Conservation (phyloP, 2,888 invertebrate species). For the Drosophila phalerata region DNA sequence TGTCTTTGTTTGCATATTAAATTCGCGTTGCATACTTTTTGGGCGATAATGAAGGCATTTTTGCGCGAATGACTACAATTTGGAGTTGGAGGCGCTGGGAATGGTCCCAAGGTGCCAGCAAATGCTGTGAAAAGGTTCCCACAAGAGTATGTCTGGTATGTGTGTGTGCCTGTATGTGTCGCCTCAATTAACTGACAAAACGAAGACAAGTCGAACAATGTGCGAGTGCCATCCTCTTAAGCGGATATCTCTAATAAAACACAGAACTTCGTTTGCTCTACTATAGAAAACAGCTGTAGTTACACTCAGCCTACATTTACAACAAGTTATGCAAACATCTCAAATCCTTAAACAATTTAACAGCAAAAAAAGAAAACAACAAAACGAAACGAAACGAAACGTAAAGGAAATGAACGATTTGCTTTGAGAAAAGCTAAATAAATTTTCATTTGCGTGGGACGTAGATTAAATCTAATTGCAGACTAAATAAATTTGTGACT, state of each 20-base stretch:
- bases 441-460: conserved; percentile 27
- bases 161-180: conserved; percentile 11
- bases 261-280: conserved; percentile 8
- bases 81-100: neutral
- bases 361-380: neutral
- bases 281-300: conserved; percentile 6
- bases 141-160: neutral
- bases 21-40: conserved; percentile 68
- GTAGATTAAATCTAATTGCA: conserved; percentile 23
- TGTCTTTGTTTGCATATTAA: conserved; percentile 71
- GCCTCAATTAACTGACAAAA: conserved; percentile 42
- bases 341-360: conserved; percentile 12
- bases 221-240: neutral
- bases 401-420: conserved; percentile 20
- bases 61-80: conserved; percentile 30
- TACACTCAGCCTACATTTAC: conserved; percentile 7
- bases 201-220: conserved; percentile 4
- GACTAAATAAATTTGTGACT: conserved; percentile 25
- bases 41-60: conserved; percentile 74
- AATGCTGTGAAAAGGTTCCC: conserved; percentile 24
- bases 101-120: conserved; percentile 18
- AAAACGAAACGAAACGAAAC: neutral
- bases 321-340: conserved; percentile 13
- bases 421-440: conserved; percentile 13
- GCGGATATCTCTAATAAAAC: conserved; percentile 20